These are phyloP conservation scores for Ligdia adustata DNA, from an alignment of 2,888 invertebrate genomes.

Conservation along the genomic window DNA sequence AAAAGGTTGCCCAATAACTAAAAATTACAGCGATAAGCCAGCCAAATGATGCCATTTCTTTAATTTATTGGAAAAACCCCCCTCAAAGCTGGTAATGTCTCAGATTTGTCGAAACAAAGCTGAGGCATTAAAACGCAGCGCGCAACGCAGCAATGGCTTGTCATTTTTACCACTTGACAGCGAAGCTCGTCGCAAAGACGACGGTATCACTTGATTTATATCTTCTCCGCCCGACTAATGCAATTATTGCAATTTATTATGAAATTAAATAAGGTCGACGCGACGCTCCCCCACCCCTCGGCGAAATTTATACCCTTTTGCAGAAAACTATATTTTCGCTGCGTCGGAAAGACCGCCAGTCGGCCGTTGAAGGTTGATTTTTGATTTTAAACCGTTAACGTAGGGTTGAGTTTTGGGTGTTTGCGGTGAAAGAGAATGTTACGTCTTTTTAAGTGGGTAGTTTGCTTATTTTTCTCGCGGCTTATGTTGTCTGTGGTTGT, in stretches of 20 bases:
- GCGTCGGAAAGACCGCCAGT: conserved; percentile 53
- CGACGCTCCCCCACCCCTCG: conserved; percentile 56
- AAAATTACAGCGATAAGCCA: conserved; percentile 6
- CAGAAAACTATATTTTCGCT: conserved; percentile 57
- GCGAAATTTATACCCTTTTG: conserved; percentile 74
- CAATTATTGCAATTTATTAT: conserved; percentile 83
- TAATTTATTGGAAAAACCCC: conserved; percentile 16
- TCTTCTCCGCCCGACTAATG: conserved; percentile 66
- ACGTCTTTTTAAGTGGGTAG: conserved; percentile 74
- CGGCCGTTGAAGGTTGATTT: conserved; percentile 55
- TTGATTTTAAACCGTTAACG: conserved; percentile 53
- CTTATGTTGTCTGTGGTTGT: conserved; percentile 76
- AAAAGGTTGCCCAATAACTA: conserved; percentile 1
- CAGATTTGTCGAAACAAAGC: conserved; percentile 27
- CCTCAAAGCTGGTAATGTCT: conserved; percentile 9
- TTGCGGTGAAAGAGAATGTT: conserved; percentile 43
- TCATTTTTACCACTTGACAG: conserved; percentile 46
- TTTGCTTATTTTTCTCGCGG: conserved; percentile 80
- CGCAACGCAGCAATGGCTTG: conserved; percentile 24
- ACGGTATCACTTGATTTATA: conserved; percentile 68
- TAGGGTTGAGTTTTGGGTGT: conserved; percentile 58
- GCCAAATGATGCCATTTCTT: conserved; percentile 1
- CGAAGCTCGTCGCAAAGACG: conserved; percentile 50
- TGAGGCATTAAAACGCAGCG: conserved; percentile 22
- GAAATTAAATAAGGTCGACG: conserved; percentile 79